A percentile compares a stretch with the other conserved stretches of the same genome.
Evolutionary conservation across 2,888 invertebrate genomes (phyloP).

Genomic region (Carcina quercana): DNA sequence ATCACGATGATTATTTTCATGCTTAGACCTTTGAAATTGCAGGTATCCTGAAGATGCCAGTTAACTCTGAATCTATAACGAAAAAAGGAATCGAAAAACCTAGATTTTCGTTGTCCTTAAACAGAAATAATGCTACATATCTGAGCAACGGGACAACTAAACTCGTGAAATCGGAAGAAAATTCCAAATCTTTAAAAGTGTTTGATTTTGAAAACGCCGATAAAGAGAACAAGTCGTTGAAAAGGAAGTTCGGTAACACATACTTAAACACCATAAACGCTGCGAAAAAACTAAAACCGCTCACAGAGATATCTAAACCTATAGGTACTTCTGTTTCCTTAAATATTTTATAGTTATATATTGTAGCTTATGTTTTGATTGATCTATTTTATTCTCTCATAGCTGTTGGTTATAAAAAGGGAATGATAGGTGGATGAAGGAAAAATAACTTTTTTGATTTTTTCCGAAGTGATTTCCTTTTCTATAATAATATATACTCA

Average conservation of each 20-base stretch:
- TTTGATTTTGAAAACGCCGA: slow-evolving; percentile 28
- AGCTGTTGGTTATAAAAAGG: too few relatives aligned
- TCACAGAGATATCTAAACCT: slow-evolving; percentile 39
- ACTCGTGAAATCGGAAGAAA: slow-evolving; percentile 36
- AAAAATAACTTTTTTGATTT: too few relatives aligned
- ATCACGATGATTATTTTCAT: slow-evolving; percentile 3
- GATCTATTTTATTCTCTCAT: too few relatives aligned
- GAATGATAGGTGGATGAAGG: too few relatives aligned
- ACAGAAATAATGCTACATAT: slow-evolving; percentile 58
- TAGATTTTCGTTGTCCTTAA: slow-evolving; percentile 58
- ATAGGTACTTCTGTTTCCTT: too few relatives aligned
- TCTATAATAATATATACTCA: too few relatives aligned
- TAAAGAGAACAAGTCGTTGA: slow-evolving; percentile 59
- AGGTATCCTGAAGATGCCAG: slow-evolving; percentile 74
- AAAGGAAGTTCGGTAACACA: slow-evolving; percentile 48
- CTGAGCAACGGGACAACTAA: slow-evolving; percentile 48
- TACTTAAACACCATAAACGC: slow-evolving; percentile 55
- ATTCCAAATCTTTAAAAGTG: slow-evolving; percentile 29
- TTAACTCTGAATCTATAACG: slow-evolving; percentile 58
- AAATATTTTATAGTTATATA: too few relatives aligned
- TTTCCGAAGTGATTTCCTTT: too few relatives aligned
- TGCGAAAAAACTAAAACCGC: slow-evolving; percentile 58
- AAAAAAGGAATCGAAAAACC: slow-evolving; percentile 61
- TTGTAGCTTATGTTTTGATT: too few relatives aligned
- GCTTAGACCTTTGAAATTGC: slow-evolving; percentile 26